Base-by-base conservation (phyloP, 2,888 invertebrate genomes). In the Loripinus fragilis region DNA sequence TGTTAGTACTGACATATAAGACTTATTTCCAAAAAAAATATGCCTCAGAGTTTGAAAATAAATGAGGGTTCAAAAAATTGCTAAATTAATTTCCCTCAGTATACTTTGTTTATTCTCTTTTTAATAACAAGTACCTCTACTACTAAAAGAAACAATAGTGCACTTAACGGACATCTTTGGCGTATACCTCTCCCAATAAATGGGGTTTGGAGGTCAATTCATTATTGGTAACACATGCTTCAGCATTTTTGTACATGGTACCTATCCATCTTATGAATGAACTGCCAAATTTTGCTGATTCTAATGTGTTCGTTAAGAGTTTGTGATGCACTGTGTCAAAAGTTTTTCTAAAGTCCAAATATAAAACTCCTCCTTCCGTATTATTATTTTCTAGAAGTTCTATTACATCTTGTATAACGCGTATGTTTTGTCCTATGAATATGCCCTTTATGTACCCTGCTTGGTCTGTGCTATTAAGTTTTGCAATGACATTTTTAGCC, bases 371-470 rank as follows among this genome's bases (percentile, higher is more conserved):
- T 2, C 74, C 74, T 55, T 52, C 42, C 20, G 20, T 69, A 12
- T 74, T 35, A 41, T 33, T 7, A 25, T 69, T 69, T 30, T 69
- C 69, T n/a, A 55, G 8, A 30, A 55, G 41, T 5, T 74, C 68
- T 2, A 74, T 68, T 23, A 69, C 38, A 69, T 74, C 74, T 45
- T 68, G 48, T 20, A 74, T 74, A 0, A 60, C 38, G 33, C 74
- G 42, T 33, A 74, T 74, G 60, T 69, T 69, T 41, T 55, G 41
- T 2, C 60, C 69, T 5, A 74, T 69, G 30, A 38, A 52, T 69
- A 55, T 52, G 15, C 52, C 52, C 45, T 68, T 52, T 15, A 74
- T 74, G 42, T 60, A 74, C 2, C 74, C 74, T 7, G 25, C 17
- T 48, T 74, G 74, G n/a, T 68, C 55, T 41, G 50, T 38, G 60